These are phyloP conservation scores for Lamellibrachia luymesi DNA, from an alignment of 1,140 invertebrate genomes.

Conservation along the genomic window DNA sequence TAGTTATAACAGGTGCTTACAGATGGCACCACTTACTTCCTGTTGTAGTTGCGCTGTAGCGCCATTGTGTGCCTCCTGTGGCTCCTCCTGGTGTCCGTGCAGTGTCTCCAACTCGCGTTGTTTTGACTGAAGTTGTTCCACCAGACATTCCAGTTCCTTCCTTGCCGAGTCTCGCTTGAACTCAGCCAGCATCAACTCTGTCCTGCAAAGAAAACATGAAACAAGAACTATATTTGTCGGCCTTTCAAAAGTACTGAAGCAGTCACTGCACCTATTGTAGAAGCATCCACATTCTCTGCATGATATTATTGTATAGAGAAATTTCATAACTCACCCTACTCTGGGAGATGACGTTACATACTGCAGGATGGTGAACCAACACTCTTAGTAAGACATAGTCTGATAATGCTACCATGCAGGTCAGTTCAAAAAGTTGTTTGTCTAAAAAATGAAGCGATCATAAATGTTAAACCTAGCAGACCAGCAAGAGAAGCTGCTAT, in stretches of 20 bases:
- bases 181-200: conserved; percentile 48
- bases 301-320: too few relatives aligned
- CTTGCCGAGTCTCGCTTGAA: conserved; percentile 45
- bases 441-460: too few relatives aligned
- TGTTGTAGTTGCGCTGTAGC: background rate
- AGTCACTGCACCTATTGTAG: too few relatives aligned
- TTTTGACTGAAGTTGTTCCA: background rate
- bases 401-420: too few relatives aligned
- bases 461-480: background rate
- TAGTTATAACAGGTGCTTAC: background rate
- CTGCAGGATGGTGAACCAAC: background rate
- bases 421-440: too few relatives aligned
- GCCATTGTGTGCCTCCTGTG: background rate
- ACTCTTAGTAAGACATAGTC: too few relatives aligned
- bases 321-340: too few relatives aligned
- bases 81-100: background rate
- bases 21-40: conserved; percentile 10
- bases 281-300: too few relatives aligned
- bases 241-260: too few relatives aligned
- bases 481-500: background rate
- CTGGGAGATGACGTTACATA: background rate
- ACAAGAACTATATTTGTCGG: too few relatives aligned
- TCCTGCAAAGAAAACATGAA: conserved; percentile 30
- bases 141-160: conserved; percentile 43
- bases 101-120: background rate